Base-by-base conservation (phyloP, 2,113 vertebrate species). In the Chionomys nivalis region DNA sequence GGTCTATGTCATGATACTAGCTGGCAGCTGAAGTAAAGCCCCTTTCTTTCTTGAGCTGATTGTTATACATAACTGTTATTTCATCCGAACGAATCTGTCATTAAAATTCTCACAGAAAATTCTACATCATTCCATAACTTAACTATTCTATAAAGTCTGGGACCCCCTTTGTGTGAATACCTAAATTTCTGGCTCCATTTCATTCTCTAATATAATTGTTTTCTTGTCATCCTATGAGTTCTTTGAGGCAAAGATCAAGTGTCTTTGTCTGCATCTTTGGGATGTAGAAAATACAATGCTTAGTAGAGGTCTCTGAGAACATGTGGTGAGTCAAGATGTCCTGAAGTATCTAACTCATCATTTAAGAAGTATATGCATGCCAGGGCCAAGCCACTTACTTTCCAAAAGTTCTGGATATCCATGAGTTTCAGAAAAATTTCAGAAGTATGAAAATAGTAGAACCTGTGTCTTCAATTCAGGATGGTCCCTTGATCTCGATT, bases 21-120 rank as follows among this genome's bases (percentile, higher is more conserved):
- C 42, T 55, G 63, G 36, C 9, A 61, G 39, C 63, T n/a, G n/a
- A 88, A 86, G 28, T 21, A 42, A 68, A 89, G 1, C n/a, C 72
- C 7, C 44, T 86, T 96, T 73, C 24, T 13, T 28, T 92, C 79
- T 58, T 52, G 82, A 89, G 13, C 3, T 58, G 31, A 42, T 36
- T 73, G 5, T 66, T 94, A 39, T 49, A 82, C 79, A 93, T 72
- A 78, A 47, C 36, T n/a, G 5, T 49, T n/a, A 85, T 75, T 90
- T 68, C 13, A 23, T 26, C 1, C 1, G 36, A 90, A 61, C 36
- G 14, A 28, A 65, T 61, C 8, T 85, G n/a, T 49, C 31, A 26
- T 28, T 73, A 8, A 55, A 23, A 42, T 42, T 77, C 72, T 66
- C 73, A 9, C 19, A 73, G 9, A 82, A 73, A 28, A 42, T 63